Base-by-base conservation (phyloP, 2,113 vertebrate genomes). In the Prochilodus magdalenae region DNA sequence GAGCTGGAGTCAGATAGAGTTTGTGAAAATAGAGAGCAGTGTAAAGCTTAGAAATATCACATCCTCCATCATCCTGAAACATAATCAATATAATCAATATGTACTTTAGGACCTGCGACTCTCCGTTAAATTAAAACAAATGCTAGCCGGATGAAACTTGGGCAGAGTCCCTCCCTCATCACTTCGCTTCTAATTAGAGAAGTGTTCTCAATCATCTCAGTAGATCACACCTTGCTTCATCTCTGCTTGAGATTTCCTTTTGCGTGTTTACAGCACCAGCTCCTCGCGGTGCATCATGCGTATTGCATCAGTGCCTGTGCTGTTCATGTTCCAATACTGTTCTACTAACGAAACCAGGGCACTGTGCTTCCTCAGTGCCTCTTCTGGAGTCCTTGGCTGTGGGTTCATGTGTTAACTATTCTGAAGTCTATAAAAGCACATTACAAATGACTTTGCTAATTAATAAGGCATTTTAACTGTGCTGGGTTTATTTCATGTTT, bases 21-120 rank as follows among this genome's bases (percentile, higher is more conserved):
- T 55, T 40, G 72, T 7, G 75, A 65, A 73, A 66, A 74, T 62
- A 59, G 20, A 73, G 24, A 36, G 69, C 72, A 60, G 22, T 44
- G 14, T 44, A 36, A 73, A 70, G 59, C 49, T 51, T 49, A 71
- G 65, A 75, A 73, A 82, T 69, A 84, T 84, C 79, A 75, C 71
- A 27, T 72, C 74, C 66, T 84, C 76, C 74, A 65, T 84, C 85
- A 87, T 80, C 24, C 62, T 85, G 86, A 85, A 74, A 85, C 44
- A 55, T 87, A 80, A 79, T 87, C 86, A 73, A 87, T 87, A 83
- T 77, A 80, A 83, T 87, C 83, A 80, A 87, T 87, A 82, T 7
- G 69, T 77, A 49, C 76, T 87, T 86, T 83, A 86, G 59, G 59
- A 77, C 77, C 79, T 62, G 72, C 51, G 16, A 73, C 77, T 83